Conservation (phyloP, 2,888 invertebrate species). For the Phortica okadai region DNA sequence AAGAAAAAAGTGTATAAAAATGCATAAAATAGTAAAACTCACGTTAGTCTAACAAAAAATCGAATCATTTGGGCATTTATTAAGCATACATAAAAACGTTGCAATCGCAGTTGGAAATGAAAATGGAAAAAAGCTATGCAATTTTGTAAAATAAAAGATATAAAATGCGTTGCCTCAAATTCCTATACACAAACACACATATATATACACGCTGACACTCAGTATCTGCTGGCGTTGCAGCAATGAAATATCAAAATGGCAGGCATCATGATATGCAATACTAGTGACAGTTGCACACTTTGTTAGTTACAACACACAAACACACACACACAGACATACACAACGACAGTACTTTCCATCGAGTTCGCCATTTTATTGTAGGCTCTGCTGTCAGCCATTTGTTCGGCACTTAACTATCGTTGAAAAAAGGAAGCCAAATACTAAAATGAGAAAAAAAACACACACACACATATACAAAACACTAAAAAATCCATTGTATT, state of each 20-base stretch:
- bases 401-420: constrained; percentile 30
- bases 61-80: too few relatives aligned
- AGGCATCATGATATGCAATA: constrained; percentile 25
- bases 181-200: background rate
- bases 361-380: constrained; percentile 27
- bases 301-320: background rate
- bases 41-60: too few relatives aligned
- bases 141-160: constrained; percentile 15
- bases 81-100: too few relatives aligned
- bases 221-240: constrained; percentile 24
- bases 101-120: background rate
- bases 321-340: background rate
- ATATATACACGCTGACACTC: background rate
- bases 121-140: background rate
- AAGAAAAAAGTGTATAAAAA: too few relatives aligned
- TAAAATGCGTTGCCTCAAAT: background rate
- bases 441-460: background rate
- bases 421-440: background rate
- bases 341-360: constrained; percentile 6
- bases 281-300: constrained; percentile 27
- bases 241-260: constrained; percentile 20
- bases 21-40: too few relatives aligned
- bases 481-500: constrained; percentile 21
- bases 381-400: constrained; percentile 32
- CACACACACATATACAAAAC: background rate